A percentile compares a stretch with the other conserved stretches of the same genome.
Conservation (phyloP, 2,888 invertebrate genomes). For the Scaptomyza tumidula region DNA sequence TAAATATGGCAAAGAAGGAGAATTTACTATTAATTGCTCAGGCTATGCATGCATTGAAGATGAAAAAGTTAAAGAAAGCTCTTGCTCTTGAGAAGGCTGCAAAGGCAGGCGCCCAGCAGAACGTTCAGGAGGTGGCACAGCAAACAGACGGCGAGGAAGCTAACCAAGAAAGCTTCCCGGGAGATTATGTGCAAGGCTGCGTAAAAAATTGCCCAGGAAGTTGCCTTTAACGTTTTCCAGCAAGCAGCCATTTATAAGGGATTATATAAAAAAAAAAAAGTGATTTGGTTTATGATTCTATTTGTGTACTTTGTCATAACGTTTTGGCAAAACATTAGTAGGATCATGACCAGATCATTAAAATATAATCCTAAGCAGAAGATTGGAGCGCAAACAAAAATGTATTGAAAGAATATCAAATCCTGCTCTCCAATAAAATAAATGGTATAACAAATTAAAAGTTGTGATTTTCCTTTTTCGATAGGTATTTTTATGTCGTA, state of each 20-base stretch:
- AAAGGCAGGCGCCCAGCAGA: not conserved
- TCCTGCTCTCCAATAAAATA: no score
- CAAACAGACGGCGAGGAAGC: not conserved
- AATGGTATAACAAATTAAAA: no score
- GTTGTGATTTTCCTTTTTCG: no score
- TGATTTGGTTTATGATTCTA: no score
- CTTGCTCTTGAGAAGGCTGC: not conserved
- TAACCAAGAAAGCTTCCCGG: not conserved
- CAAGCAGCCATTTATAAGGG: not conserved
- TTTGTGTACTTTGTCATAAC: no score
- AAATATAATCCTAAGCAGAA: no score
- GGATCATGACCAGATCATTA: no score
- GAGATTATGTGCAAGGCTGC: not conserved
- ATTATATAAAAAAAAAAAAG: not conserved
- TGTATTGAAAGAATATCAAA: no score
- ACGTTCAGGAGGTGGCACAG: not conserved
- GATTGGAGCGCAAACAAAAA: no score
- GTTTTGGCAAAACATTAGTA: no score
- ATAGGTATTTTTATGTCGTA: no score
- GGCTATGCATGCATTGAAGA: not conserved
- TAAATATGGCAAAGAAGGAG: not conserved
- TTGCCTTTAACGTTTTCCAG: not conserved
- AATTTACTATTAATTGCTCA: not conserved
- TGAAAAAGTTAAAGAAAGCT: not conserved
- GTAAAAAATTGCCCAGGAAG: not conserved